A percentile compares a stretch with the other conserved stretches of the same genome.
phyloP scores from a whole-genome alignment of 2,113 vertebrate species.

The Aspiorhynchus laticeps region DNA sequence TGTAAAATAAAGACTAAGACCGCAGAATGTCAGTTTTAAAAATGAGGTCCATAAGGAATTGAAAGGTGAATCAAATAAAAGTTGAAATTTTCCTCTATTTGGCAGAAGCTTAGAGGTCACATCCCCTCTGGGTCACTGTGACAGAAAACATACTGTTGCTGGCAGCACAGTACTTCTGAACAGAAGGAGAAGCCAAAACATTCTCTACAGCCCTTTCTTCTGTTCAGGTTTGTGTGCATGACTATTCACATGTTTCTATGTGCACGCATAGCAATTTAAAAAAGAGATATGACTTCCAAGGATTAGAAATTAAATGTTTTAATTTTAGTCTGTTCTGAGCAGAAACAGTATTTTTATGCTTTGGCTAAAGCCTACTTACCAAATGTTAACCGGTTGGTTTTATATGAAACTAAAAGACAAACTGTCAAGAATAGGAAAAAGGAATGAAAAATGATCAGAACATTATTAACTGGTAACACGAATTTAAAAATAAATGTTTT shows the following conservation, averaged over 20 bases:
- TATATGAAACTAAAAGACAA: background rate
- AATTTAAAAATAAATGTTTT: background rate
- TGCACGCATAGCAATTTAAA: background rate
- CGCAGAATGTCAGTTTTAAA: background rate
- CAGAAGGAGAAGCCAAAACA: conserved; percentile 36
- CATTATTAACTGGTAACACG: background rate
- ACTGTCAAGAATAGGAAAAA: background rate
- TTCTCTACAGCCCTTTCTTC: conserved; percentile 17
- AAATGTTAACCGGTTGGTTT: background rate
- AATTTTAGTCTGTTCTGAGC: background rate
- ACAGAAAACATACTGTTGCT: conserved; percentile 44
- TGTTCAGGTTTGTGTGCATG: background rate
- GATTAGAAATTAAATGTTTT: conserved; percentile 1
- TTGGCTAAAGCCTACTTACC: background rate
- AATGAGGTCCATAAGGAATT: background rate
- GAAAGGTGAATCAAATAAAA: background rate
- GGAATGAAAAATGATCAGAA: background rate
- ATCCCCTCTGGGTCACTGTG: conserved; percentile 26
- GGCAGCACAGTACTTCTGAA: conserved; percentile 22
- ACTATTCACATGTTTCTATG: background rate
- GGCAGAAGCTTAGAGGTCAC: conserved; percentile 45
- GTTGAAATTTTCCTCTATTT: conserved; percentile 23
- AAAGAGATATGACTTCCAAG: background rate
- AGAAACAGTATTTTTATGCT: background rate
- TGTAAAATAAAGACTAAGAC: background rate